Percentiles rank a stretch among this genome's conserved stretches.
Conservation (phyloP, 1,140 invertebrate species). For the Drosophila mayri region DNA sequence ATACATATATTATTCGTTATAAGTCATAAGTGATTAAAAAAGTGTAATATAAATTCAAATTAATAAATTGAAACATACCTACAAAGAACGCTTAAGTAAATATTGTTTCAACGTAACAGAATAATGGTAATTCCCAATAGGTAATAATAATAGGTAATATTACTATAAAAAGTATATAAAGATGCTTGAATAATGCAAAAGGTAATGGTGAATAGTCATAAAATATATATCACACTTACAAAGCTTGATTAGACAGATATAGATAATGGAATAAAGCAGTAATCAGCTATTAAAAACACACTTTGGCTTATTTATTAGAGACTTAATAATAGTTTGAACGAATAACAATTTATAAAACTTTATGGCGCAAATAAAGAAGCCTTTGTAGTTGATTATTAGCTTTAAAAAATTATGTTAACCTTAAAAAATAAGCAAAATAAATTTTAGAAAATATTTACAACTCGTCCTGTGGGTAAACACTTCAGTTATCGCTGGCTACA, state of each 20-base stretch:
- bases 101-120: not conserved
- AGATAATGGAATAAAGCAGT: not conserved
- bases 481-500: not conserved
- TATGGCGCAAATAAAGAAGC: no score
- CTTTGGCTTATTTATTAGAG: not conserved
- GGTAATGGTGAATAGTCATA: not conserved
- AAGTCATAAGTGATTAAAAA: not conserved
- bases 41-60: not conserved
- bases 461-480: not conserved
- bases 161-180: no score
- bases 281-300: not conserved
- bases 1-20: no score
- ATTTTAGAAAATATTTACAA: not conserved
- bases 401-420: no score
- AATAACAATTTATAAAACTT: no score
- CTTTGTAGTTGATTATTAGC: no score
- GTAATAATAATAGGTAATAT: not conserved
- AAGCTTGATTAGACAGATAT: not conserved
- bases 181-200: not conserved
- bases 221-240: not conserved
- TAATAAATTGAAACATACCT: no score
- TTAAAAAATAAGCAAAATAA: no score
- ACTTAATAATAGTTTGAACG: no score
- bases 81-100: no score
- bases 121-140: not conserved